Conservation (phyloP, 2,113 vertebrate genomes). For the Ariopsis seemanni region DNA sequence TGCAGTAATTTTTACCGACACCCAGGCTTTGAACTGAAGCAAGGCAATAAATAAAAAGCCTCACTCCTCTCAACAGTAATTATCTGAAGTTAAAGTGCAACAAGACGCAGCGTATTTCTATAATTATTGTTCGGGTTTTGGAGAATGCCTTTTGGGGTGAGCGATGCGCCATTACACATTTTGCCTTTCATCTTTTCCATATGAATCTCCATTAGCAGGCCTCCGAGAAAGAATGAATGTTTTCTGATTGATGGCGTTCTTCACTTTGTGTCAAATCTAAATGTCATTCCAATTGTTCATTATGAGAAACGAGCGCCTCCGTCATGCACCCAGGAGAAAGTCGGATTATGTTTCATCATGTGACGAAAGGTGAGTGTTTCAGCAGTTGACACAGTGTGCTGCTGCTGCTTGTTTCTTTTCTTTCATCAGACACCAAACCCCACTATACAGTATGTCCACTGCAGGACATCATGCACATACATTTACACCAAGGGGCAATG, state of each 20-base stretch:
- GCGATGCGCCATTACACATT: constrained; percentile 24
- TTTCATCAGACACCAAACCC: background rate
- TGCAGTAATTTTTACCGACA: background rate
- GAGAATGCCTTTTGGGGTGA: constrained; percentile 37
- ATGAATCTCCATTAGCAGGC: constrained; percentile 44
- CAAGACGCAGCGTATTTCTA: constrained; percentile 18
- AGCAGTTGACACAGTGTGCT: background rate
- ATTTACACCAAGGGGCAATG: background rate
- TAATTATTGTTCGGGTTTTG: constrained; percentile 23
- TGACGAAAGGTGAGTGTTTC: background rate
- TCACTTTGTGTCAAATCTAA: constrained; percentile 46
- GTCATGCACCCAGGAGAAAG: constrained; percentile 42
- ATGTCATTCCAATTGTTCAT: constrained; percentile 49
- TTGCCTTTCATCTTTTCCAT: constrained; percentile 42
- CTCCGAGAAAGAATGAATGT: constrained; percentile 1
- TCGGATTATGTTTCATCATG: background rate
- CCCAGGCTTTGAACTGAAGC: constrained; percentile 12
- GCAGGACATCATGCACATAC: background rate
- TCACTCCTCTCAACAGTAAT: constrained; percentile 18
- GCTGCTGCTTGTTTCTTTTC: rapidly evolving
- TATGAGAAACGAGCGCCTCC: constrained; percentile 59
- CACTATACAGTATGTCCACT: background rate
- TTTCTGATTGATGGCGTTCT: constrained; percentile 39
- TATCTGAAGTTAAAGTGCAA: constrained; percentile 31
- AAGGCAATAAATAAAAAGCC: constrained; percentile 6